Evolutionary conservation across 2,888 invertebrate genomes (phyloP), one percentile per base, ranked within the genome.

Genomic region (Trachelus stipa): DNA sequence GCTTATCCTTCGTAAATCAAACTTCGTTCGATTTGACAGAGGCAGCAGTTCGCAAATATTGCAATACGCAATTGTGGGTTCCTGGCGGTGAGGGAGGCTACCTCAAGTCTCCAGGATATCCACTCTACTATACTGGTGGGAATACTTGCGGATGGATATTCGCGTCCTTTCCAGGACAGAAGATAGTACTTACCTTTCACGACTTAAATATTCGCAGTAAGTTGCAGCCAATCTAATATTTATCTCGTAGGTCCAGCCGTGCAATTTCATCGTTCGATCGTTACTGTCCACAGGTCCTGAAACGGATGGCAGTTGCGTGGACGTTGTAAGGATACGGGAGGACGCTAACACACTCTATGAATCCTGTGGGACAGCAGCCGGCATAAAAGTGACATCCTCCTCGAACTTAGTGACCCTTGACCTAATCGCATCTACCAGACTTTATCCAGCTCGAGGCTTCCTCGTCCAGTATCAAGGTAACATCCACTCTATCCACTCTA

Each of bases 151-250:
- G 93, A 69, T 96, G 96, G 96, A 93, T 92, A 80, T 92, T 96
- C 77, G 92, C 91, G 73, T 94, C 94, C 1, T 92, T 94, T 73
- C 92, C 93, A 0, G 94, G 94, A 79, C 95, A 96, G 88, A 93
- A 92, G 85, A 93, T 96, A 77, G 92, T 94, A 82, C 89, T 96
- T 75, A 94, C 94, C 0, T 91, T 96, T 56, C 91, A 96, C 84
- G 96, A 96, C 90, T 93, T 96, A 81, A 94, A 95, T 80, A 93
- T 96, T 85, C 93, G 95, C 88, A 94, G 96, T 95, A 91, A 93
- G 93, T 92, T 23, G 11, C 12, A n/a, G 23, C 11, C 33, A n/a
- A 23, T 73, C 9, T 30, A 77, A 76, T 34, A n/a, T 69, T 75
- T 30, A 12, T 73, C 31, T 74, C 15, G 15, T 1, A 33, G 4